Base-by-base conservation (phyloP, 2,113 vertebrate genomes). In the Macaca nemestrina region DNA sequence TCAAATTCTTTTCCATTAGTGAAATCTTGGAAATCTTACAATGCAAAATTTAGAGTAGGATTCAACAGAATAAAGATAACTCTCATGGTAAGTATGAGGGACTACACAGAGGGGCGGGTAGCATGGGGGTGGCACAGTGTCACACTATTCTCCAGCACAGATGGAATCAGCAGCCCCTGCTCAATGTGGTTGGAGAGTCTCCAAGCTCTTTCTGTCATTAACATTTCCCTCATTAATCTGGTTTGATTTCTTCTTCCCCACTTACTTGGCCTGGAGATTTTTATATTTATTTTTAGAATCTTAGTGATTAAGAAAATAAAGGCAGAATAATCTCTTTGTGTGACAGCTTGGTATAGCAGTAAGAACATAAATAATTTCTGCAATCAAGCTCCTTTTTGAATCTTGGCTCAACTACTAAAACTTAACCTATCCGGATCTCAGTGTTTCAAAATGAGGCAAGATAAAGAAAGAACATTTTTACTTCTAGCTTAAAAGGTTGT, bases 1-100 rank as follows among this genome's bases (percentile, higher is more conserved):
- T 96, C 75, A 97, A 97, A 95, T 96, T 93, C 50, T 57, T 97
- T 98, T 97, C 59, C 43, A 84, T 96, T 88, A 90, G 3, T 64
- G 82, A 97, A 96, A 92, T 96, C 80, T 96, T 88, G 95, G 86
- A 98, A 96, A 38, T 78, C 70, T 82, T 75, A 88, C 1, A 75
- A 10, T 17, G 40, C 76, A 35, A 79, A 72, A 38, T 45, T 80
- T 68, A 61, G 27, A 90, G 45, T 27, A 55, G 18, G 17, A 78
- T 79, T 92, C 50, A 0, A 3, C 4, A 40, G 43, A 93, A 82
- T 89, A 92, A 95, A 94, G 82, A 52, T 18, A 83, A 43, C 40
- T 40, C 6, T 59, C 61, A 55, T 20, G 70, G 30, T 45, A 88
- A 90, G 38, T 16, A 17, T 9, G 1, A 76, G 27, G 35, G 48